Conservation (phyloP, 2,888 invertebrate genomes). For the Xestia c-nigrum region DNA sequence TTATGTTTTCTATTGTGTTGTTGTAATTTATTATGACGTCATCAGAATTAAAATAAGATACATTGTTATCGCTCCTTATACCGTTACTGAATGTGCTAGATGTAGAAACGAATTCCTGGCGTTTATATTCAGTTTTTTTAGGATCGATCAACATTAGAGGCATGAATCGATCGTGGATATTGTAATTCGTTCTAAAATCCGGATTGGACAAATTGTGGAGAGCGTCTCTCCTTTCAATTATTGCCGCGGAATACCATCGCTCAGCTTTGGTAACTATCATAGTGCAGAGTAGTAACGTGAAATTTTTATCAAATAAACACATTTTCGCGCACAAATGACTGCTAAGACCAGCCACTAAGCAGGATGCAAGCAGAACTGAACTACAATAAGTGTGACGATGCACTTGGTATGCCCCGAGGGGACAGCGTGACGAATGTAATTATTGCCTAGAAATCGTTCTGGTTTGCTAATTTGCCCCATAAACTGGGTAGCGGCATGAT, state of each 20-base stretch:
- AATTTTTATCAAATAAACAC: constrained; percentile 51
- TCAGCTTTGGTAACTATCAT: constrained; percentile 67
- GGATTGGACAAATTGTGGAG: constrained; percentile 36
- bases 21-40: constrained; percentile 62
- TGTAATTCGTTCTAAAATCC: constrained; percentile 22
- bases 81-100: constrained; percentile 8
- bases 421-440: constrained; percentile 82
- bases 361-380: constrained; percentile 64
- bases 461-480: constrained; percentile 78
- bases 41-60: constrained; percentile 32
- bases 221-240: constrained; percentile 61
- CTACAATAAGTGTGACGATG: constrained; percentile 69
- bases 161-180: constrained; percentile 45
- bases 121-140: constrained; percentile 33
- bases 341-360: constrained; percentile 36
- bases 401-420: constrained; percentile 71
- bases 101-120: constrained; percentile 14
- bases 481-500: constrained; percentile 61
- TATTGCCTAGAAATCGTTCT: constrained; percentile 84
- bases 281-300: constrained; percentile 61
- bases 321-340: constrained; percentile 54
- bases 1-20: constrained; percentile 68
- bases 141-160: constrained; percentile 54
- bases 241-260: constrained; percentile 78
- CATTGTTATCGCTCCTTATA: constrained; percentile 13